phyloP scores from a whole-genome alignment of 2,888 invertebrate genomes.

The Chloroclysta siterata region DNA sequence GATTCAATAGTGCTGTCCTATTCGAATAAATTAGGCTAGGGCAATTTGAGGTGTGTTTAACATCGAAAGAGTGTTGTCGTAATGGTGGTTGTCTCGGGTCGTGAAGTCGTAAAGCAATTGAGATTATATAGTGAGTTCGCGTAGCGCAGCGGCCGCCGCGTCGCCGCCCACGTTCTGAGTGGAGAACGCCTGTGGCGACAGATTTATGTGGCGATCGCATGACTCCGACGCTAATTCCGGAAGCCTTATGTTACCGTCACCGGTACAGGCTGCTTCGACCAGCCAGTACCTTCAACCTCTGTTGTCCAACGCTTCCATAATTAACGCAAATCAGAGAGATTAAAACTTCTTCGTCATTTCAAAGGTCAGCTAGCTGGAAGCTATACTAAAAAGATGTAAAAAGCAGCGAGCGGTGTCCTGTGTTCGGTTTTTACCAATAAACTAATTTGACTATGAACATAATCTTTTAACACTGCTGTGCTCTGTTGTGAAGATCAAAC shows the following conservation, averaged over 20 bases:
- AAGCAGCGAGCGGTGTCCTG: not conserved
- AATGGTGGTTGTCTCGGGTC: constrained; percentile 27
- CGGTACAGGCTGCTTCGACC: constrained; percentile 37
- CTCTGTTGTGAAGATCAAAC: constrained; percentile 25
- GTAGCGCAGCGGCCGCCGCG: constrained; percentile 43
- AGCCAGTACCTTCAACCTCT: constrained; percentile 16
- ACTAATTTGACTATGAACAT: not conserved
- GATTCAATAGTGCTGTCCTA: constrained; percentile 30
- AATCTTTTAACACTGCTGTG: constrained; percentile 4
- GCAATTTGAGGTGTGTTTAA: constrained; percentile 24
- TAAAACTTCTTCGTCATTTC: not conserved
- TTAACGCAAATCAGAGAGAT: not conserved
- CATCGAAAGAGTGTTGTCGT: constrained; percentile 23
- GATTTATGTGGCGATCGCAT: constrained; percentile 75
- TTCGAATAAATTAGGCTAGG: constrained; percentile 30
- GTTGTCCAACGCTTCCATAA: constrained; percentile 15
- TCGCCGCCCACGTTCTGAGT: constrained; percentile 50
- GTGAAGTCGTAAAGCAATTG: constrained; percentile 50
- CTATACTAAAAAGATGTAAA: not conserved
- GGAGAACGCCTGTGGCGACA: constrained; percentile 57
- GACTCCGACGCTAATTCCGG: constrained; percentile 66
- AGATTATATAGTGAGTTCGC: constrained; percentile 49
- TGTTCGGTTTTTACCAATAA: constrained; percentile 1
- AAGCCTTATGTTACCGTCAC: constrained; percentile 58
- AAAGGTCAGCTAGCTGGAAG: not conserved